These are phyloP conservation scores for Argentina silus DNA, from an alignment of 2,797 vertebrate genomes.

Conservation along the genomic window DNA sequence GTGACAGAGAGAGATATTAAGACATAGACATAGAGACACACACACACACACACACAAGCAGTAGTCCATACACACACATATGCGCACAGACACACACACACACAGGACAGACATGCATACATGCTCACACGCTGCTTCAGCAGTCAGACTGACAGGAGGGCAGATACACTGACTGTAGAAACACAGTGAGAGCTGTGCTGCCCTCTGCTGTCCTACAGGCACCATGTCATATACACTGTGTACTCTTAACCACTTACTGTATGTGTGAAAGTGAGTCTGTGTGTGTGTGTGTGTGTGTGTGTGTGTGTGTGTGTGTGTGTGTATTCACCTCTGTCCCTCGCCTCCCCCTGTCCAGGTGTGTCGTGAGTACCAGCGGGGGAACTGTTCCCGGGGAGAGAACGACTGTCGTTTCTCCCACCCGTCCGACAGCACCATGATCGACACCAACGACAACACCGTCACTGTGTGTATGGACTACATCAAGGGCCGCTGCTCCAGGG, in stretches of 20 bases:
- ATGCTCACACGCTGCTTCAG: neutral
- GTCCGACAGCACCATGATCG: slow-evolving; percentile 96
- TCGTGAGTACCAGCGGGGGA: slow-evolving; percentile 96
- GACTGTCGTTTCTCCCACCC: slow-evolving; percentile 97
- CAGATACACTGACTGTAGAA: neutral
- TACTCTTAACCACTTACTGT: neutral
- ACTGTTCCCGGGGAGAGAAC: slow-evolving; percentile 94
- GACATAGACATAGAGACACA: slow-evolving; percentile 2
- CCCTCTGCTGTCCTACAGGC: slow-evolving; percentile 66
- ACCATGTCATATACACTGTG: neutral
- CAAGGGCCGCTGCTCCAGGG: slow-evolving; percentile 96
- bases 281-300: slow-evolving; percentile 23
- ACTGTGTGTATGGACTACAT: slow-evolving; percentile 99
- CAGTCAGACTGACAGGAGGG: neutral
- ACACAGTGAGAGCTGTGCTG: slow-evolving; percentile 60
- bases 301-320: neutral
- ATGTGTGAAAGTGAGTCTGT: neutral
- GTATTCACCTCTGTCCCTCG: neutral
- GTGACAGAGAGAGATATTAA: slow-evolving; percentile 77
- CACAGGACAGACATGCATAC: neutral
- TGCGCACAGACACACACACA: neutral
- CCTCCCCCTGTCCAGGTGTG: slow-evolving; percentile 81
- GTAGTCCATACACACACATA: neutral
- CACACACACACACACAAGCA: neutral
- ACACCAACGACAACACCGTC: slow-evolving; percentile 98